These are phyloP conservation scores for Chesias legatella DNA, from an alignment of 2,888 invertebrate species.

Conservation along the genomic window DNA sequence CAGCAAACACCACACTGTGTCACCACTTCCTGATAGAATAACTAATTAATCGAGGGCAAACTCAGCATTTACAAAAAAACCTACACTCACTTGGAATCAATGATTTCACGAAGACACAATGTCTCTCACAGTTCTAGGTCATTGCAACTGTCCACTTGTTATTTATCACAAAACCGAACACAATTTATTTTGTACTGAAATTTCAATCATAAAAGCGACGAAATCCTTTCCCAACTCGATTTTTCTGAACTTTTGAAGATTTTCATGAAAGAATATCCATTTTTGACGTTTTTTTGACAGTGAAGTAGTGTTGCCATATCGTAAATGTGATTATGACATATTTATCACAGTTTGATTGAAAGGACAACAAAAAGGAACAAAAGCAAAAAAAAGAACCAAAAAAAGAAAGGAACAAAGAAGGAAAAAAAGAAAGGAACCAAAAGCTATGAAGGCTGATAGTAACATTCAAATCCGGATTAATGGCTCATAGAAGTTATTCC, in stretches of 20 bases:
- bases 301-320: conserved; percentile 26
- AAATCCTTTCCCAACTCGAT: conserved; percentile 35
- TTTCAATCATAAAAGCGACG: conserved; percentile 34
- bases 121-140: conserved; percentile 13
- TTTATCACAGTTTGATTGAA: too few relatives aligned
- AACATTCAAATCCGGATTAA: too few relatives aligned
- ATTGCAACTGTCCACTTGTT: conserved; percentile 29
- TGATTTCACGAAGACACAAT: conserved; percentile 28
- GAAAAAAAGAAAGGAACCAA: too few relatives aligned
- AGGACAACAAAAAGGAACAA: too few relatives aligned
- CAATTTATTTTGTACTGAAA: conserved; percentile 32
- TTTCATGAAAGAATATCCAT: conserved; percentile 47
- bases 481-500: too few relatives aligned
- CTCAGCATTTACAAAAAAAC: conserved; percentile 24
- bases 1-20: conserved; percentile 58
- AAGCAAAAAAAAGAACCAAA: too few relatives aligned
- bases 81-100: conserved; percentile 34
- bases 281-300: conserved; percentile 53
- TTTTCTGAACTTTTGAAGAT: conserved; percentile 47
- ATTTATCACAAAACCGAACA: conserved; percentile 21
- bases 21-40: conserved; percentile 57
- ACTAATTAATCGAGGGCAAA: conserved; percentile 42
- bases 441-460: too few relatives aligned
- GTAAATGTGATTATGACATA: too few relatives aligned
- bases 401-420: too few relatives aligned